Evolutionary conservation across 1,140 invertebrate genomes (phyloP).

Genomic region (Bemisia tabaci): DNA sequence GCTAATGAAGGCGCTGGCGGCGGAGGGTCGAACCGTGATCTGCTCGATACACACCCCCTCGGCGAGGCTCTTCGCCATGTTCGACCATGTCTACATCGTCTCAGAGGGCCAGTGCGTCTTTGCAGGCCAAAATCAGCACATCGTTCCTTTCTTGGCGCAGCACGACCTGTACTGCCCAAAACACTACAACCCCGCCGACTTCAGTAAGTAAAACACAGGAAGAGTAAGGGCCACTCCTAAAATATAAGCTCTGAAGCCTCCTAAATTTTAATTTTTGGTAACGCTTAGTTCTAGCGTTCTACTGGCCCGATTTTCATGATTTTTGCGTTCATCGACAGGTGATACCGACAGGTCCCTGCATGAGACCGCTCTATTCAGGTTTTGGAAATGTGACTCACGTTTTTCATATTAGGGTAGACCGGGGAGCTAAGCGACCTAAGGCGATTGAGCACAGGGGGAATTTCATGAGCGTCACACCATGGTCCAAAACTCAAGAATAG

Average conservation of each 20-base stretch:
- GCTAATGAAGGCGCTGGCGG: constrained; percentile 58
- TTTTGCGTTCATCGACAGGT: too few relatives aligned
- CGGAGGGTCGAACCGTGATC: constrained; percentile 68
- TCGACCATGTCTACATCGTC: constrained; percentile 63
- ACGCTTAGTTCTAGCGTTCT: too few relatives aligned
- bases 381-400: too few relatives aligned
- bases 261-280: neutral
- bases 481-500: too few relatives aligned
- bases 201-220: constrained; percentile 57
- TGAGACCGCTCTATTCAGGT: too few relatives aligned
- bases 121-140: constrained; percentile 46
- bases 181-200: constrained; percentile 71
- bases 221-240: too few relatives aligned
- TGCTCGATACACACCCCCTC: constrained; percentile 89
- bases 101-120: constrained; percentile 59
- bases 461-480: too few relatives aligned
- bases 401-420: too few relatives aligned
- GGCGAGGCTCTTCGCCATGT: constrained; percentile 56
- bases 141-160: constrained; percentile 51
- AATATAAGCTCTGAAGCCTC: neutral
- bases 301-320: neutral
- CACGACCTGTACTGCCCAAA: constrained; percentile 53
- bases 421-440: too few relatives aligned
- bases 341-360: too few relatives aligned
- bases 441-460: too few relatives aligned